These are phyloP conservation scores for Apotomis betuletana DNA, from an alignment of 2,888 invertebrate genomes.

Conservation along the genomic window DNA sequence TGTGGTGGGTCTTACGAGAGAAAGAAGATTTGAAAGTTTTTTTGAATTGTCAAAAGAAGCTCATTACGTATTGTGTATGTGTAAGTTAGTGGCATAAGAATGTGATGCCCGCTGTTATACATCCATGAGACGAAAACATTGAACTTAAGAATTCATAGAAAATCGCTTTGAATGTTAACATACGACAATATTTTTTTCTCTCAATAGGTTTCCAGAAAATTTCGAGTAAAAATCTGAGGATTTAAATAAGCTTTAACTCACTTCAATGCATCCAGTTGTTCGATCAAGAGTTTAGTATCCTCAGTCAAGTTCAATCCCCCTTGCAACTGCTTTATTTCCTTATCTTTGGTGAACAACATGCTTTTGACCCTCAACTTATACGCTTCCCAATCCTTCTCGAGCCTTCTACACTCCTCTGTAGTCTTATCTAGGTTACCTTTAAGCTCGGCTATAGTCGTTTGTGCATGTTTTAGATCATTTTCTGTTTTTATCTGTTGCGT, in stretches of 20 bases:
- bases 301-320: slow-evolving; percentile 62
- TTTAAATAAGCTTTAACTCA: slow-evolving; percentile 51
- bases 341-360: slow-evolving; percentile 71
- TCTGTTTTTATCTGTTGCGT: slow-evolving; percentile 61
- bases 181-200: too few relatives aligned
- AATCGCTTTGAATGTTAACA: too few relatives aligned
- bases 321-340: slow-evolving; percentile 66
- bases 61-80: too few relatives aligned
- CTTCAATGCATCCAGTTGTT: slow-evolving; percentile 68
- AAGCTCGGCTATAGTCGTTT: slow-evolving; percentile 61
- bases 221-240: background rate
- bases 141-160: too few relatives aligned
- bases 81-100: too few relatives aligned
- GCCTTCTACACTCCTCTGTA: slow-evolving; percentile 62
- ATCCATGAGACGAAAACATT: too few relatives aligned
- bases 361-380: slow-evolving; percentile 75
- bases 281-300: slow-evolving; percentile 66
- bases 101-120: too few relatives aligned
- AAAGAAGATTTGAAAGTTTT: too few relatives aligned
- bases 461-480: slow-evolving; percentile 69
- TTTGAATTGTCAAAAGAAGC: too few relatives aligned
- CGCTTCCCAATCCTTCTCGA: slow-evolving; percentile 75
- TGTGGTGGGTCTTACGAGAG: too few relatives aligned
- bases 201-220: too few relatives aligned
- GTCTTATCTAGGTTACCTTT: slow-evolving; percentile 63